Conservation (phyloP, 2,113 vertebrate species). For the Aptenodytes forsteri region DNA sequence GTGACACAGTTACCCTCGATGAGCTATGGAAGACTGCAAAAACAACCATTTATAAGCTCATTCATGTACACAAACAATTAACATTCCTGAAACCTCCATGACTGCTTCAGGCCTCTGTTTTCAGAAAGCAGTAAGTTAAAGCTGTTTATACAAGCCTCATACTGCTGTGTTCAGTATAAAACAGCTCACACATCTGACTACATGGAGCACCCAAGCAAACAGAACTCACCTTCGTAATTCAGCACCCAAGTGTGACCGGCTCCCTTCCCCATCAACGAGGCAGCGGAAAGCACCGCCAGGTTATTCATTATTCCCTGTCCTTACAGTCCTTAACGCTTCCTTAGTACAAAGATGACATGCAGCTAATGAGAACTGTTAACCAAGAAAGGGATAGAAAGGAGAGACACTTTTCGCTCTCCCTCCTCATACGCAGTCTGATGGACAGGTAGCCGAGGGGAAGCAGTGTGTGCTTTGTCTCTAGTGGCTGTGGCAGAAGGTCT, state of each 20-base stretch:
- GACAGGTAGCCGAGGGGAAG: background rate
- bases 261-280: background rate
- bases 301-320: background rate
- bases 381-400: background rate
- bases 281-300: background rate
- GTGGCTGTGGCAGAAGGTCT: background rate
- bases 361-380: background rate
- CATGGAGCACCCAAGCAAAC: background rate
- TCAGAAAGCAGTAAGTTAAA: constrained; percentile 39
- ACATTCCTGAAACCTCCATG: constrained; percentile 36
- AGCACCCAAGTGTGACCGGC: background rate
- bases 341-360: background rate
- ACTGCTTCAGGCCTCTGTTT: constrained; percentile 31
- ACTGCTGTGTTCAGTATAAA: background rate
- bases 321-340: background rate
- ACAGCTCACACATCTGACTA: background rate
- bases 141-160: constrained; percentile 28
- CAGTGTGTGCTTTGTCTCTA: background rate
- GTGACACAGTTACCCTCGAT: constrained; percentile 28
- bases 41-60: constrained; percentile 51
- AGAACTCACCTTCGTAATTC: background rate
- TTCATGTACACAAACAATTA: constrained; percentile 55
- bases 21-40: constrained; percentile 50
- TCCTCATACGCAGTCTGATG: background rate
- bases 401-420: background rate